Evolutionary conservation across 2,113 vertebrate species (phyloP).

Genomic region (Pedionomus torquatus): DNA sequence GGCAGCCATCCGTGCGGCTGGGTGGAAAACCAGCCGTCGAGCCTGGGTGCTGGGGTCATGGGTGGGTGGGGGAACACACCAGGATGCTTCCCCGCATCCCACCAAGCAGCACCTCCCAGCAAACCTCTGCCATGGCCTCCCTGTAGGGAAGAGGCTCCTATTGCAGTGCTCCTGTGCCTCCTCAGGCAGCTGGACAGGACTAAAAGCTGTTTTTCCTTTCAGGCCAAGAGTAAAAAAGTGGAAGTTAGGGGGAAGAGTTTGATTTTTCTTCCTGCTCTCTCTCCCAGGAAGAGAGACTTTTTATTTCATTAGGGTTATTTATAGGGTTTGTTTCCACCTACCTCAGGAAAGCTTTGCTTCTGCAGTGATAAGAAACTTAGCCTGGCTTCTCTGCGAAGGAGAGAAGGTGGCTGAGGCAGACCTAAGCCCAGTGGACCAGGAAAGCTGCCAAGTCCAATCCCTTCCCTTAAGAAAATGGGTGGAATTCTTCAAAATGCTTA

Average conservation of each 20-base stretch:
- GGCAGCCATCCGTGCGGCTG: accelerated
- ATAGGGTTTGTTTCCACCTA: neutral
- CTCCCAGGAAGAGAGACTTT: neutral
- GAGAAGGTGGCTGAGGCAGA: neutral
- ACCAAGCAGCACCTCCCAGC: neutral
- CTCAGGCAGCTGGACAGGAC: neutral
- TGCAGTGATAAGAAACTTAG: accelerated
- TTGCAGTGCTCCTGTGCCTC: accelerated
- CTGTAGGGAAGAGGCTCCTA: neutral
- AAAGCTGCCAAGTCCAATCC: neutral
- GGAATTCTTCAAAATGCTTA: neutral
- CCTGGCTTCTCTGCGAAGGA: neutral
- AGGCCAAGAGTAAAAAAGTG: neutral
- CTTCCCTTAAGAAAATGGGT: neutral
- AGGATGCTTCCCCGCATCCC: accelerated
- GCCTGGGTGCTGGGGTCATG: accelerated
- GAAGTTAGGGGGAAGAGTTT: neutral
- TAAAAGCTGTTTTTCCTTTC: neutral
- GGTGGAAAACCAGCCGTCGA: neutral
- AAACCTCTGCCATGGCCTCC: neutral
- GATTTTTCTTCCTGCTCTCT: neutral
- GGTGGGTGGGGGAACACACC: neutral
- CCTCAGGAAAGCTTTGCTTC: neutral
- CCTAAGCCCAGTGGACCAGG: neutral
- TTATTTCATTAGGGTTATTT: neutral